Evolutionary conservation across 2,113 vertebrate genomes (phyloP), one percentile per base, ranked within the genome.

Genomic region (Petaurus breviceps): DNA sequence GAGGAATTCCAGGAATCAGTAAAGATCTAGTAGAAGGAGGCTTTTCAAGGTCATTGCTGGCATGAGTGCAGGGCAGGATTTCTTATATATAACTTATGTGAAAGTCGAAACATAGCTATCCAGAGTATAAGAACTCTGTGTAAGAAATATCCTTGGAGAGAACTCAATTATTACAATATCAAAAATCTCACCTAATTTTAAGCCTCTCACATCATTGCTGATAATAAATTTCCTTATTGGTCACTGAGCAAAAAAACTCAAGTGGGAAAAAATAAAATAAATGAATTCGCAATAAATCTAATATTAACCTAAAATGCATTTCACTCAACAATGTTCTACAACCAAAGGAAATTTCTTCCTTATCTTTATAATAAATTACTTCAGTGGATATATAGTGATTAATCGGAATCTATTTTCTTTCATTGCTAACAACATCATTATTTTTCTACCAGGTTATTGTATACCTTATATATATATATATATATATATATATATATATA

Each of bases 401-500:
- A 26, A 96, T 16, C 9, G 95, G 94, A 84, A 93, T 91, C 53
- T 53, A 92, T 28, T 14, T 95, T 61, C 52, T 95, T 84, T 4
- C 46, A 94, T 91, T 94, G n/a, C n/a, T 95, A 94, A 95, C 47
- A 55, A 47, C 3, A 84, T 91, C 89, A 95, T 68, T 93, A 96
- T 93, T 90, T 0, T 49, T 4, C 24, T 24, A 89, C 14, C 93
- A 92, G 53, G 53, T 95, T 37, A 95, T 90, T 96, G 52, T 28
- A 96, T 19, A 95, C 95, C 90, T 92, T 28, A 94, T n/a, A n/a
- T n/a, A n/a, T n/a, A n/a, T n/a, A n/a, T n/a, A n/a, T n/a, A n/a
- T n/a, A n/a, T n/a, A n/a, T n/a, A n/a, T n/a, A n/a, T n/a, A n/a
- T n/a, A n/a, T n/a, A n/a, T n/a, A n/a, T n/a, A n/a, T n/a, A n/a